phyloP scores from a whole-genome alignment of 37 sponge, comb jelly and placozoan genomes.

The Cladorhizidae sp. region DNA sequence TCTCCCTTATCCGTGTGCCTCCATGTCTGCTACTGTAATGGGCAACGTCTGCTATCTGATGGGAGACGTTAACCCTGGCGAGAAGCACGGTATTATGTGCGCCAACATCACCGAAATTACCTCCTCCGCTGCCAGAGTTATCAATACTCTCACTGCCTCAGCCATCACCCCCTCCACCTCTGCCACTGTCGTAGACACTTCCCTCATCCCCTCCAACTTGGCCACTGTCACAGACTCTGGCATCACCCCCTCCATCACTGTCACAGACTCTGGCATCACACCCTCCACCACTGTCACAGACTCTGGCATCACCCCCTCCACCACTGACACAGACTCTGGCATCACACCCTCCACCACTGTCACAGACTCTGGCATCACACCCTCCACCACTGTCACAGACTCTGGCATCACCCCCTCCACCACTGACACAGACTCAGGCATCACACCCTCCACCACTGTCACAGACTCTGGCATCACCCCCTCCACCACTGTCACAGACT shows the following conservation, averaged over 20 bases:
- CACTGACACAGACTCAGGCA: no score
- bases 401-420: not conserved
- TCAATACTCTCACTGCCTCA: no score
- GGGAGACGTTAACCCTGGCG: not conserved
- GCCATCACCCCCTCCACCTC: not conserved
- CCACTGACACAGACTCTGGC: not conserved
- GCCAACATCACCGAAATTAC: not conserved
- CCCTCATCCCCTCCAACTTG: not conserved
- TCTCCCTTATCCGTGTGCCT: not conserved
- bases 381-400: no score
- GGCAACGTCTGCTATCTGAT: slow-evolving; percentile 1
- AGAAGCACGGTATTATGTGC: not conserved
- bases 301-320: not conserved
- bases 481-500: no score
- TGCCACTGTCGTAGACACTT: not conserved
- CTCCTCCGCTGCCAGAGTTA: no score
- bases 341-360: not conserved
- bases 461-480: not conserved
- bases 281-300: no score
- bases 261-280: not conserved
- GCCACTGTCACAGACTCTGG: not conserved
- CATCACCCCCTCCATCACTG: not conserved
- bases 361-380: no score
- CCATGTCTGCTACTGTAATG: not conserved
- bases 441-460: no score